Conservation (phyloP, 2,797 vertebrate species). For the Ptychadena robeensis region DNA sequence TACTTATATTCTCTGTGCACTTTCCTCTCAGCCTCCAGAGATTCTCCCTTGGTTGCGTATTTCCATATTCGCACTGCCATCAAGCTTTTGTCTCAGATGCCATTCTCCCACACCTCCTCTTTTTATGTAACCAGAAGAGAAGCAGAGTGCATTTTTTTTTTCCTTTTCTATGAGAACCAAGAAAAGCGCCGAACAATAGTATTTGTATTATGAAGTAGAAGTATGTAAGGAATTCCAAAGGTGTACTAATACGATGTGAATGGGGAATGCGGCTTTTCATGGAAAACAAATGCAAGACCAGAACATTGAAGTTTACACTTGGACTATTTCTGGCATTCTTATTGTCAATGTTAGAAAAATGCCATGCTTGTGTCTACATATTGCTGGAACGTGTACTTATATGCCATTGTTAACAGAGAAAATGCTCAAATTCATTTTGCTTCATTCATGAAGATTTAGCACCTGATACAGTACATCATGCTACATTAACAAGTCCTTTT, state of each 20-base stretch:
- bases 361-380: slow-evolving; percentile 34
- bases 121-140: slow-evolving; percentile 34
- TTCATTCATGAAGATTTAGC: neutral
- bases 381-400: slow-evolving; percentile 13
- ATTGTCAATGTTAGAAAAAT: slow-evolving; percentile 24
- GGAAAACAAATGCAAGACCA: slow-evolving; percentile 57
- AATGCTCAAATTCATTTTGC: neutral
- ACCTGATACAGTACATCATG: neutral
- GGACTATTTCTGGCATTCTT: slow-evolving; percentile 44
- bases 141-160: slow-evolving; percentile 37
- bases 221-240: slow-evolving; percentile 68
- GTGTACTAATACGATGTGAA: slow-evolving; percentile 65
- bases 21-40: slow-evolving; percentile 48
- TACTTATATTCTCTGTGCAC: slow-evolving; percentile 54
- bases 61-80: slow-evolving; percentile 52
- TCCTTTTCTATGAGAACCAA: slow-evolving; percentile 45
- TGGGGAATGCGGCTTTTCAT: slow-evolving; percentile 58
- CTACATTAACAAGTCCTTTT: neutral
- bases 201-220: slow-evolving; percentile 65
- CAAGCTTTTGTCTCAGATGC: slow-evolving; percentile 46
- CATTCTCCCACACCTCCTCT: slow-evolving; percentile 57
- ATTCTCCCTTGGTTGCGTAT: slow-evolving; percentile 46
- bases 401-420: neutral
- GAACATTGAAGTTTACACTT: slow-evolving; percentile 37
- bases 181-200: slow-evolving; percentile 61